A percentile compares a stretch with the other conserved stretches of the same genome.
Evolutionary conservation across 2,797 vertebrate genomes (phyloP).

Genomic region (Poecilia wingei): DNA sequence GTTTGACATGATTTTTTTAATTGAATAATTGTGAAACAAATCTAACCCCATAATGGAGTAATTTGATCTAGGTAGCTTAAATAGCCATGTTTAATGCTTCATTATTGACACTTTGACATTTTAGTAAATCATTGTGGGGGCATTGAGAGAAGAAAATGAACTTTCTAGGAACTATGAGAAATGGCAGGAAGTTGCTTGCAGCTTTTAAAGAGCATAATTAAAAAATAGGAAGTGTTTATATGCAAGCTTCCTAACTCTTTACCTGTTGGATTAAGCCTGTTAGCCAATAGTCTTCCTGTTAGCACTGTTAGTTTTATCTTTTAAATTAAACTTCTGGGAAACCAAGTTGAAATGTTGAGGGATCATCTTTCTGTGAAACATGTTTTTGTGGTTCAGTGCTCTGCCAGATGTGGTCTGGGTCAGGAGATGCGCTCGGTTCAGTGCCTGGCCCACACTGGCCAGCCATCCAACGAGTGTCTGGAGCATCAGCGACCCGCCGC

Average conservation of each 20-base stretch:
- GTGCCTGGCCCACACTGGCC: constrained; percentile 88
- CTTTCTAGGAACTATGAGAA: neutral
- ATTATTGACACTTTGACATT: neutral
- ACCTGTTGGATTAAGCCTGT: neutral
- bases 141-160: neutral
- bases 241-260: neutral
- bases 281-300: neutral
- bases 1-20: too few relatives aligned
- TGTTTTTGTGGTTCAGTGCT: constrained; percentile 83
- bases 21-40: too few relatives aligned
- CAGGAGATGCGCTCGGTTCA: constrained; percentile 92
- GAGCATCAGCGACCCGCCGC: constrained; percentile 85
- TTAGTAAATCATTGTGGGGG: neutral
- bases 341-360: neutral
- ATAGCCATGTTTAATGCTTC: neutral
- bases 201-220: neutral
- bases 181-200: neutral
- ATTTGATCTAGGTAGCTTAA: neutral
- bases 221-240: neutral
- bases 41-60: neutral
- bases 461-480: constrained; percentile 87
- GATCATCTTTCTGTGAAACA: neutral
- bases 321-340: neutral
- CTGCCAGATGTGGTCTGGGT: constrained; percentile 89
- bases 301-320: neutral